phyloP scores from a whole-genome alignment of 2,113 vertebrate species.

The Callopanchax toddi region DNA sequence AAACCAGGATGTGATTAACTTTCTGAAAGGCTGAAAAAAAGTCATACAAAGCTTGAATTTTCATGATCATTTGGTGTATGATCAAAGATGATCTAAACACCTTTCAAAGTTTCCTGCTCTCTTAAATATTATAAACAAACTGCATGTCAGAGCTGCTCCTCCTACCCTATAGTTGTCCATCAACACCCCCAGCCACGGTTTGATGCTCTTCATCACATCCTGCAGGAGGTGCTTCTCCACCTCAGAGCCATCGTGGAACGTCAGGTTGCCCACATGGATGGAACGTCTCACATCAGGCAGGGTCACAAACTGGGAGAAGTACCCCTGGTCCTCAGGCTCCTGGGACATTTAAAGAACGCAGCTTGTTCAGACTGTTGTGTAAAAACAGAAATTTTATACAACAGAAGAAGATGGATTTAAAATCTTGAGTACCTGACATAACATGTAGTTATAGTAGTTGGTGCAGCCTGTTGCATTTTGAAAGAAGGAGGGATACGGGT shows the following conservation, averaged over 20 bases:
- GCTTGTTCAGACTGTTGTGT: neutral
- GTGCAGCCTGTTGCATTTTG: conserved; percentile 85
- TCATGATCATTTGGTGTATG: no score
- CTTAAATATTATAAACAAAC: no score
- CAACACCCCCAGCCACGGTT: conserved; percentile 86
- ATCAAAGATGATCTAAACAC: no score
- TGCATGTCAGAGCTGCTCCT: no score
- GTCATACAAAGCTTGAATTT: no score
- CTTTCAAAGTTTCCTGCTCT: no score
- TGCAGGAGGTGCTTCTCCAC: conserved; percentile 84
- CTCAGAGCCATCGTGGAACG: conserved; percentile 78
- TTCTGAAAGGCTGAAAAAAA: no score
- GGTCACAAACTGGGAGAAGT: conserved; percentile 83
- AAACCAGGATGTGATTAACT: no score
- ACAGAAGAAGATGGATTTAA: no score
- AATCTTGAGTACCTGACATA: conserved; percentile 81
- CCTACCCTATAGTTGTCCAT: conserved; percentile 89
- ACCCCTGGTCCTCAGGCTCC: conserved; percentile 81
- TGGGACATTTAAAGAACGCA: conserved; percentile 29
- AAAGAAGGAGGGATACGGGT: conserved; percentile 77
- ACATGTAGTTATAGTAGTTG: conserved; percentile 84
- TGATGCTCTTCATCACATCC: conserved; percentile 86
- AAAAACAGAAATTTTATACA: neutral
- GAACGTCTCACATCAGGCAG: conserved; percentile 79
- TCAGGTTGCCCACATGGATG: conserved; percentile 87